A percentile compares a stretch with the other conserved stretches of the same genome.
Evolutionary conservation across 2,888 invertebrate species (phyloP).

Genomic region (Helleia helle): DNA sequence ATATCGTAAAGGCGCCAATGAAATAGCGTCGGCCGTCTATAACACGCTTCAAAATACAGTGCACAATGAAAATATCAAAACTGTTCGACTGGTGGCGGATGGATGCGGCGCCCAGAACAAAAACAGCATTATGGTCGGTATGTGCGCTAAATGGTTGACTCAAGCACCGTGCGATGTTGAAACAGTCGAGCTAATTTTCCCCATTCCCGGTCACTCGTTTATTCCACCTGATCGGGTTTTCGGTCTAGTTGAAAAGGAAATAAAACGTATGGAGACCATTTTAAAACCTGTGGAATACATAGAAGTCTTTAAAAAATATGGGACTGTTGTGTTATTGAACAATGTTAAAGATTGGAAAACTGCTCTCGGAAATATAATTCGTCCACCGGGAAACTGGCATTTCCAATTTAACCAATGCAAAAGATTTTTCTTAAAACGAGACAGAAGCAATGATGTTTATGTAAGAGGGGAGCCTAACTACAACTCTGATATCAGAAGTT

Average conservation of each 20-base stretch:
- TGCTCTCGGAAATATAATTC: background rate
- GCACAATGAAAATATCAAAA: background rate
- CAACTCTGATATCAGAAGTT: no score
- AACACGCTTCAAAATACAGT: constrained; percentile 14
- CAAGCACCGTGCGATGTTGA: constrained; percentile 4
- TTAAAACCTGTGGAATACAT: background rate
- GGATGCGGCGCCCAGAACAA: background rate
- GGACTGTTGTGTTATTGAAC: background rate
- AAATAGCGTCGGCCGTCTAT: constrained; percentile 24
- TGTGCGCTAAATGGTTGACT: background rate
- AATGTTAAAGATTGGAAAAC: background rate
- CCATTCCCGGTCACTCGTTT: constrained; percentile 23
- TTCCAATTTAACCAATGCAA: constrained; percentile 8
- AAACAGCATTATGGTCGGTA: background rate
- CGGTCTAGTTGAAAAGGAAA: constrained; percentile 17
- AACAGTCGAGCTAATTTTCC: constrained; percentile 20
- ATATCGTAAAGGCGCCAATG: constrained; percentile 23
- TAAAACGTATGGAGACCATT: constrained; percentile 7
- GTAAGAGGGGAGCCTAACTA: background rate
- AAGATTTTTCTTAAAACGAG: no score
- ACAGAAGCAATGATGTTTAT: background rate
- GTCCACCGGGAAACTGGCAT: constrained; percentile 11
- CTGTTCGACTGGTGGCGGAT: background rate
- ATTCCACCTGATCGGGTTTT: constrained; percentile 23
- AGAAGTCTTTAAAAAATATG: background rate